phyloP scores from a whole-genome alignment of 2,797 vertebrate species.

The Clamator glandarius region DNA sequence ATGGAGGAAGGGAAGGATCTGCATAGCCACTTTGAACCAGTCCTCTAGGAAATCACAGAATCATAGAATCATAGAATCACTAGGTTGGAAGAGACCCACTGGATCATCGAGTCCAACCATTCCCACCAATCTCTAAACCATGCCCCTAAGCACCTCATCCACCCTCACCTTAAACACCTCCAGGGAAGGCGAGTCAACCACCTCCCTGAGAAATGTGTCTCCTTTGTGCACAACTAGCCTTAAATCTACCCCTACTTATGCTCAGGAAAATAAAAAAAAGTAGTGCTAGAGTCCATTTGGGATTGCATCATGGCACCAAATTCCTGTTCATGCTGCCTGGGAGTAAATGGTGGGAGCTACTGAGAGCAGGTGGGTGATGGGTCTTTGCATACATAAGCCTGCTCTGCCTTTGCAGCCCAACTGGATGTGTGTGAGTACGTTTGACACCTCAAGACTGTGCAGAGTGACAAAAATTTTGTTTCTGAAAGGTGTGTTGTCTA shows the following conservation, averaged over 20 bases:
- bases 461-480: not conserved
- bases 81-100: too few relatives aligned
- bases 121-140: too few relatives aligned
- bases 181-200: too few relatives aligned
- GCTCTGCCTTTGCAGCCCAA: not conserved
- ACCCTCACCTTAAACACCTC: too few relatives aligned
- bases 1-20: not conserved
- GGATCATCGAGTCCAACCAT: too few relatives aligned
- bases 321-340: not conserved
- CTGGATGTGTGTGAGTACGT: not conserved
- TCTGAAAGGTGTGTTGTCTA: not conserved
- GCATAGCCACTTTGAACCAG: not conserved
- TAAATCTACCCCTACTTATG: not conserved
- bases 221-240: not conserved
- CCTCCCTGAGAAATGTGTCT: too few relatives aligned
- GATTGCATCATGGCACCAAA: not conserved
- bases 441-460: not conserved
- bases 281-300: not conserved
- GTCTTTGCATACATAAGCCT: not conserved
- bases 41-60: not conserved
- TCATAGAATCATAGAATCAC: too few relatives aligned
- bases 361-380: not conserved
- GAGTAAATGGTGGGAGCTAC: not conserved
- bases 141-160: too few relatives aligned
- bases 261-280: not conserved